Conservation (phyloP, 1,140 invertebrate species). For the Gonatopus flavifemur region DNA sequence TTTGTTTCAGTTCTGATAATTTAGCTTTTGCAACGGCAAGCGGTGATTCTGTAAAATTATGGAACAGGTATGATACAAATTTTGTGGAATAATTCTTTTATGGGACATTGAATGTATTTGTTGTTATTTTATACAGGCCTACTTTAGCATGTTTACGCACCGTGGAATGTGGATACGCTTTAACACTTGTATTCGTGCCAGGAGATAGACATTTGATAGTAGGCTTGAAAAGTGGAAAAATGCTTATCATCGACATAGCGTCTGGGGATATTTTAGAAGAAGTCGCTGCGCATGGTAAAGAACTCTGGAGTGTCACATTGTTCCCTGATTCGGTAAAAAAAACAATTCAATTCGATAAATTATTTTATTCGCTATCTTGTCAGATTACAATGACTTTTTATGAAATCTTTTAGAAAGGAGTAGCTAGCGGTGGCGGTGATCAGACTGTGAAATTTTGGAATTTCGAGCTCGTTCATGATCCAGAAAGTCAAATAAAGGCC, state of each 20-base stretch:
- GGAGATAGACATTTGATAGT: constrained; percentile 90
- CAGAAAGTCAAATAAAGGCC: constrained; percentile 62
- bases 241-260: constrained; percentile 87
- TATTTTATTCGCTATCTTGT: no score
- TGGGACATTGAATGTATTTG: constrained; percentile 1
- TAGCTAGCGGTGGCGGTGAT: constrained; percentile 85
- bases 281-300: constrained; percentile 76
- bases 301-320: constrained; percentile 79
- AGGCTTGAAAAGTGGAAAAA: constrained; percentile 83
- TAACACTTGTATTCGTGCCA: constrained; percentile 81
- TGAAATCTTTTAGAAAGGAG: constrained; percentile 64
- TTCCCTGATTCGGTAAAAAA: constrained; percentile 70
- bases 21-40: constrained; percentile 83
- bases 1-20: constrained; percentile 91
- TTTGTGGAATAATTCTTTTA: background rate
- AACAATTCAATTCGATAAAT: constrained; percentile 1
- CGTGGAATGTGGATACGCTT: constrained; percentile 68
- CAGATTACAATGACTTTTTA: no score
- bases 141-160: constrained; percentile 84
- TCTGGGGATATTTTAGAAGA: constrained; percentile 76
- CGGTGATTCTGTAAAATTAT: constrained; percentile 86
- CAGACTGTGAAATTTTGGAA: constrained; percentile 93
- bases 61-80: constrained; percentile 74
- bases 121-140: constrained; percentile 60
- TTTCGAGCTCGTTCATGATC: constrained; percentile 80